phyloP scores from a whole-genome alignment of 2,113 vertebrate genomes.

The Pristiophorus japonicus region DNA sequence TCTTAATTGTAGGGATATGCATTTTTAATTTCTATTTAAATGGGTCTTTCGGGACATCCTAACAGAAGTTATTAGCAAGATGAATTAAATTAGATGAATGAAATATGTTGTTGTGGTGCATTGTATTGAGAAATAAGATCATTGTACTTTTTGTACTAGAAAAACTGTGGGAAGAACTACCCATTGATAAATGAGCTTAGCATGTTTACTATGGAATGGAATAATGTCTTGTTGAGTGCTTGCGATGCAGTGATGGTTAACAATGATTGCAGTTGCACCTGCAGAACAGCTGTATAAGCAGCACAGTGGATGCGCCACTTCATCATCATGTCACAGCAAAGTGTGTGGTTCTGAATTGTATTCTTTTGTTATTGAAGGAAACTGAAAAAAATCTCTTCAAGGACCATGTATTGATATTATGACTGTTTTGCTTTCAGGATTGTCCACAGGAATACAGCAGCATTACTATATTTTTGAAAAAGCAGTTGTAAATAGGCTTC shows the following conservation, averaged over 20 bases:
- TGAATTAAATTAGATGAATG: not conserved
- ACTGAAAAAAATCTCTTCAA: conserved; percentile 12
- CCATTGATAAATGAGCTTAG: conserved; percentile 7
- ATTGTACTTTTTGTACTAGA: not conserved
- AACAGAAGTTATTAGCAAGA: not conserved
- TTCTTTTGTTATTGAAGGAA: conserved; percentile 10
- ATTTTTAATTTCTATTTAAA: not conserved
- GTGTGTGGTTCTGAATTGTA: conserved; percentile 4
- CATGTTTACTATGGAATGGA: conserved; percentile 18
- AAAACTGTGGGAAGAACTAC: not conserved
- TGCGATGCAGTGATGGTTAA: conserved; percentile 28
- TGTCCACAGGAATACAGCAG: not conserved
- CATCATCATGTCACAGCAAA: conserved; percentile 4
- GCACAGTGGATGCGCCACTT: conserved; percentile 19
- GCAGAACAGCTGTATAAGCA: conserved; percentile 25
- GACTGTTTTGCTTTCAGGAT: not conserved
- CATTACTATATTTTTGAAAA: conserved; percentile 4
- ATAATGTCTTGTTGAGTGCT: conserved; percentile 24
- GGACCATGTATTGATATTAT: not conserved
- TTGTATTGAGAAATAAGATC: conserved; percentile 9
- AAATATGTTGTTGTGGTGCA: not conserved
- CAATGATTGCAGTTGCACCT: conserved; percentile 25
- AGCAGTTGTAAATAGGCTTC: conserved; percentile 1
- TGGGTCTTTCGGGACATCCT: not conserved
- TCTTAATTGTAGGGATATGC: not conserved